phyloP scores from a whole-genome alignment of 2,113 vertebrate genomes.

The Beaufortia kweichowensis region DNA sequence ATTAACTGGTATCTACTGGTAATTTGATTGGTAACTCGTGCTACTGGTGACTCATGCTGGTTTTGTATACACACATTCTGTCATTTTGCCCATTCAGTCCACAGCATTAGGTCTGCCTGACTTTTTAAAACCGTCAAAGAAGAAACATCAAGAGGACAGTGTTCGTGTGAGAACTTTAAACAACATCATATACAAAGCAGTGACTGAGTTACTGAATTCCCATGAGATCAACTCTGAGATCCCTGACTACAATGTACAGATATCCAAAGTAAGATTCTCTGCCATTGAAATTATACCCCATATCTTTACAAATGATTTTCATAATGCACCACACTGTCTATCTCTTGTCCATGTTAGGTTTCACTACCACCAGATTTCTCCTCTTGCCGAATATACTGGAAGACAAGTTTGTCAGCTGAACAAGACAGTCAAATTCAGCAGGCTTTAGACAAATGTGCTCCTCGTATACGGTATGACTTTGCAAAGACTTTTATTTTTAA shows the following conservation, averaged over 20 bases:
- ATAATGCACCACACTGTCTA: not conserved
- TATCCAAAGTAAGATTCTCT: slow-evolving; percentile 74
- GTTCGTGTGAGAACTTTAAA: slow-evolving; percentile 71
- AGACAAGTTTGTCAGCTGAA: slow-evolving; percentile 58
- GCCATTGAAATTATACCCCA: not conserved
- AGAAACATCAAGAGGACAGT: slow-evolving; percentile 68
- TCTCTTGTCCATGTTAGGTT: slow-evolving; percentile 67
- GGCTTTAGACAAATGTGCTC: slow-evolving; percentile 66
- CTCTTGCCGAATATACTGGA: slow-evolving; percentile 81
- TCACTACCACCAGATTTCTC: slow-evolving; percentile 77
- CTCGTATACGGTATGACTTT: slow-evolving; percentile 72
- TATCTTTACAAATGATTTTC: not conserved
- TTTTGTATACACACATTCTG: not conserved
- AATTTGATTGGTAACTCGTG: no score
- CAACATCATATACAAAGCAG: slow-evolving; percentile 73
- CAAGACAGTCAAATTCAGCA: slow-evolving; percentile 61
- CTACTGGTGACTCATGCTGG: no score
- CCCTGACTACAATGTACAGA: slow-evolving; percentile 74
- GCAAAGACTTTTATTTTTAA: not conserved
- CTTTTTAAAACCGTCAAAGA: slow-evolving; percentile 57
- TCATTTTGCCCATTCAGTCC: slow-evolving; percentile 30
- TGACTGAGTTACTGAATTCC: slow-evolving; percentile 71
- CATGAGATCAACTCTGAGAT: slow-evolving; percentile 76
- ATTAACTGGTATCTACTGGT: no score
- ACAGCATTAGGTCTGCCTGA: slow-evolving; percentile 50